Base-by-base conservation (phyloP, 2,797 vertebrate species). In the Synanceia verrucosa region DNA sequence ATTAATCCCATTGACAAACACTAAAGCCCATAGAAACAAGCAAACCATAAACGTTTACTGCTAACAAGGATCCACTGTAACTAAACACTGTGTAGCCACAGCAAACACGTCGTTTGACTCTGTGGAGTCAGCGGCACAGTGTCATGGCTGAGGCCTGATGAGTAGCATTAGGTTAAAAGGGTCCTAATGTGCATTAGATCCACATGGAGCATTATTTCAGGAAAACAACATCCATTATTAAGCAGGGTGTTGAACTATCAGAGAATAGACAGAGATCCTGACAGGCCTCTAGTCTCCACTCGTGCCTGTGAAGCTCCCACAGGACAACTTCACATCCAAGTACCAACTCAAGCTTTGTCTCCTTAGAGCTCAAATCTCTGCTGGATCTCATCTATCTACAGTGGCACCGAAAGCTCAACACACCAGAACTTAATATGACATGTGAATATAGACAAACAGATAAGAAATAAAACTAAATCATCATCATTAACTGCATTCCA, bases 161-260 rank as follows among this genome's bases (percentile, higher is more conserved):
- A 71, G 71, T 56, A 88, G 86, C 88, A 89, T 92, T 91, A 90
- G 84, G 88, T 90, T 88, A 87, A 92, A 91, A 91, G 90, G 87
- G 44, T 87, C 61, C 78, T 92, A 85, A 86, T 90, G 91, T 86
- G 76, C 86, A 89, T 89, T 87, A 88, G 85, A 80, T 84, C 79
- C 78, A 81, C 79, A 64, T 59, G 47, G 43, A 78, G 78, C 81
- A 66, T 80, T 81, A 58, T 86, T 88, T 88, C 82, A 91, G 83
- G 79, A 88, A 89, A 91, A 88, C 89, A 91, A 44, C 88, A 93
- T 93, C 76, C 70, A 93, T 93, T 91, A 93, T 93, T 93, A 85
- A 93, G 77, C 83, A 88, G 86, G 43, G 68, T 73, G 74, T 78
- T 82, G 81, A 79, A 73, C 81, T 52, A 76, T 60, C 65, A 63